Evolutionary conservation across 2,888 invertebrate species (phyloP).

Genomic region (Macrophya annulata): DNA sequence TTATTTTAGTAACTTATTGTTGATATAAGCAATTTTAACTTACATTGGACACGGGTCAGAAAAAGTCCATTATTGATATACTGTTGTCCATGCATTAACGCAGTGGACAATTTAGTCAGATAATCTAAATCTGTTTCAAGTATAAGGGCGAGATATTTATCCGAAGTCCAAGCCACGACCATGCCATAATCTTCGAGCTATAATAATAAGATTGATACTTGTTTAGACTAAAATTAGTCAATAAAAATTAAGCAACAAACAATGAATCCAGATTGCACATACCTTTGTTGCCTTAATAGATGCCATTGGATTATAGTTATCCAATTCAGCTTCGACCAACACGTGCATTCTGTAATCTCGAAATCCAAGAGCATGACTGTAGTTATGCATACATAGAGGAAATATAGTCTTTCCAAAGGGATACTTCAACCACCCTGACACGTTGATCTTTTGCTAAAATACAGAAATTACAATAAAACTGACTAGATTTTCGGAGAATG

Average conservation of each 20-base stretch:
- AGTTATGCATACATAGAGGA: slow-evolving; percentile 75
- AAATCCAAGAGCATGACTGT: slow-evolving; percentile 65
- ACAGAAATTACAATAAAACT: slow-evolving; percentile 40
- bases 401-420: slow-evolving; percentile 76
- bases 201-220: slow-evolving; percentile 65
- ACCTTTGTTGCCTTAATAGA: slow-evolving; percentile 74
- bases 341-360: slow-evolving; percentile 74
- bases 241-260: slow-evolving; percentile 9
- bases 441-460: slow-evolving; percentile 79
- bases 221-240: slow-evolving; percentile 57
- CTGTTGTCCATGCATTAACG: slow-evolving; percentile 87
- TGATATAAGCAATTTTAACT: slow-evolving; percentile 74
- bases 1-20: not conserved
- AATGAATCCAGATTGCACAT: slow-evolving; percentile 49
- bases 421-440: slow-evolving; percentile 79
- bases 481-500: slow-evolving; percentile 5
- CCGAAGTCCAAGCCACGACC: slow-evolving; percentile 90
- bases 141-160: slow-evolving; percentile 88
- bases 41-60: slow-evolving; percentile 90
- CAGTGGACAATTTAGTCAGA: slow-evolving; percentile 87
- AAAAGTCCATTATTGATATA: slow-evolving; percentile 90
- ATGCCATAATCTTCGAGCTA: slow-evolving; percentile 91
- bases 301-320: slow-evolving; percentile 70
- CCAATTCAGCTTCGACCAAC: slow-evolving; percentile 76
- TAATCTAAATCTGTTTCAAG: slow-evolving; percentile 89